Conservation (phyloP, 2,113 vertebrate species). For the Pseudois nayaur region DNA sequence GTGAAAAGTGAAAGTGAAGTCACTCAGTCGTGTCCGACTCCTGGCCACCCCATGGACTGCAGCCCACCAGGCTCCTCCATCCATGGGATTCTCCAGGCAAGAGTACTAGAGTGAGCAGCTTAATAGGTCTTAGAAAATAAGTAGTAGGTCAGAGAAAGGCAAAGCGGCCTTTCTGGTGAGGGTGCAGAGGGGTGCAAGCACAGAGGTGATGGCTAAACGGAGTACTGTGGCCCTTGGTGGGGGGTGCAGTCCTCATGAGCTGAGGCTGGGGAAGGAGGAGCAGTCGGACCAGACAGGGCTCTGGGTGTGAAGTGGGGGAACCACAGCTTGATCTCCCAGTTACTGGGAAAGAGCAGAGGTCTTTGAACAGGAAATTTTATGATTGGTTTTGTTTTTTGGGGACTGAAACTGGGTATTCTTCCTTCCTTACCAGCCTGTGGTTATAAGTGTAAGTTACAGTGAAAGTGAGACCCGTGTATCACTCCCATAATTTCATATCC, state of each 20-base stretch:
- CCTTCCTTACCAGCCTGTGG: neutral
- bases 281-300: neutral
- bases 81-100: no score
- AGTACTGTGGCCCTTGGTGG: rapidly evolving
- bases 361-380: neutral
- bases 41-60: no score
- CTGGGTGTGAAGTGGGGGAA: neutral
- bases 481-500: neutral
- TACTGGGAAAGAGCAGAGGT: neutral
- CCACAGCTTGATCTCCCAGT: neutral
- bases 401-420: neutral
- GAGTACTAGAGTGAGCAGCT: no score
- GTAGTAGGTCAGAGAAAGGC: neutral
- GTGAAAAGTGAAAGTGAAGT: no score
- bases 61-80: no score
- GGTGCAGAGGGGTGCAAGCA: neutral
- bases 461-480: neutral
- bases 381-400: neutral
- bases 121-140: neutral
- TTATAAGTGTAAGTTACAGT: neutral
- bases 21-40: no score
- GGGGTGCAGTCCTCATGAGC: neutral
- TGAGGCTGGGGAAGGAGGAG: neutral
- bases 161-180: neutral
- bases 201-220: neutral